Evolutionary conservation across 1,140 invertebrate species (phyloP).

Genomic region (Diachasmimorpha longicaudata): DNA sequence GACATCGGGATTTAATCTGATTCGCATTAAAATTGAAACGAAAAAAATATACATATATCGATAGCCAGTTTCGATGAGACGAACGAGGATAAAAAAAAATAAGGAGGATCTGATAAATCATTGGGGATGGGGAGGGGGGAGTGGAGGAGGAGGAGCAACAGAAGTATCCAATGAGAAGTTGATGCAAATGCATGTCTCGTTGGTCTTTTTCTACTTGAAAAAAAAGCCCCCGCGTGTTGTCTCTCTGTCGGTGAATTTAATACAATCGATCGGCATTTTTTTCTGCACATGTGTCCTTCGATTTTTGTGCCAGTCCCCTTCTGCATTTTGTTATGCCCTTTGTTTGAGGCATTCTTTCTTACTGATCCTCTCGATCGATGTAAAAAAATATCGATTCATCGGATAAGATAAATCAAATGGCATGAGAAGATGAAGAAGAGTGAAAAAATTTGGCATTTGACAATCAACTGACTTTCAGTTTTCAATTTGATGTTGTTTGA

Average conservation of each 20-base stretch:
- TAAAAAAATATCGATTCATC: too few relatives aligned
- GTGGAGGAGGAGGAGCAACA: neutral
- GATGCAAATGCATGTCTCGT: constrained; percentile 39
- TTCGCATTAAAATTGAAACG: neutral
- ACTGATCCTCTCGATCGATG: too few relatives aligned
- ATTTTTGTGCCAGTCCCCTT: neutral
- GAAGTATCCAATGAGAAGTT: neutral
- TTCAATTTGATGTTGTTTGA: too few relatives aligned
- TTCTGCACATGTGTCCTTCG: neutral
- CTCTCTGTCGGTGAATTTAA: neutral
- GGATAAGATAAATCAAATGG: too few relatives aligned
- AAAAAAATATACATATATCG: neutral
- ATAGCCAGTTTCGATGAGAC: neutral
- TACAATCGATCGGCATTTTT: neutral
- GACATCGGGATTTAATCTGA: too few relatives aligned
- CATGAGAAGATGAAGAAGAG: too few relatives aligned
- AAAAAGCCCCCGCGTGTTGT: neutral
- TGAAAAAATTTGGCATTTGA: too few relatives aligned
- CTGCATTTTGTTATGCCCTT: neutral
- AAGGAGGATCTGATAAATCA: constrained; percentile 41
- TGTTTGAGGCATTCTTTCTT: neutral
- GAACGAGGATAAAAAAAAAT: constrained; percentile 31
- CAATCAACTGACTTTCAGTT: too few relatives aligned
- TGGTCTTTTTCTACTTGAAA: constrained; percentile 10
- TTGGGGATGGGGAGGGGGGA: constrained; percentile 10